A percentile compares a stretch with the other conserved stretches of the same genome.
Conservation (phyloP, 2,888 invertebrate genomes). For the Noctua fimbriata region DNA sequence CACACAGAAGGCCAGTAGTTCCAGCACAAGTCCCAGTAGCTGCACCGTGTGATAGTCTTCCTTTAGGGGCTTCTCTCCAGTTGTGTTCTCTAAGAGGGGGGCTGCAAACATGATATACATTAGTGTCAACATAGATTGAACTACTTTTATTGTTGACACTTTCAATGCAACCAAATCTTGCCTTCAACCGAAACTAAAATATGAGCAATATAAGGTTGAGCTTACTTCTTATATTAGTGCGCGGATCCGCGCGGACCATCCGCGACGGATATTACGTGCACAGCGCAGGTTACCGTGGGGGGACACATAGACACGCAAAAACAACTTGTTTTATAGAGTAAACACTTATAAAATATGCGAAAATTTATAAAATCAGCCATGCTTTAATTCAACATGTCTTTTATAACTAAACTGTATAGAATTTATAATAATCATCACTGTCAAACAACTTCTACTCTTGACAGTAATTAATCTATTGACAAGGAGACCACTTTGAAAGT, state of each 20-base stretch:
- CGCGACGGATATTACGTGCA: background rate
- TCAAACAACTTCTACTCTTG: slow-evolving; percentile 5
- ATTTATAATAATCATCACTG: background rate
- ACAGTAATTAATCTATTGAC: slow-evolving; percentile 13
- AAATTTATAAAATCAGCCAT: background rate
- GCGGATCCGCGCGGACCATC: background rate
- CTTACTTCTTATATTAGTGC: background rate
- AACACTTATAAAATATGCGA: background rate
- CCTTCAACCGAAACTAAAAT: background rate
- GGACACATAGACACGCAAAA: background rate
- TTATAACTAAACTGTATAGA: background rate
- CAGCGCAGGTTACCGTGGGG: background rate
- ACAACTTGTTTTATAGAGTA: background rate
- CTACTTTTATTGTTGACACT: background rate
- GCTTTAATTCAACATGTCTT: background rate
- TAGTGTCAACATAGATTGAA: background rate
- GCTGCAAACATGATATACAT: slow-evolving; percentile 86
- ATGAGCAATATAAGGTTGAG: background rate
- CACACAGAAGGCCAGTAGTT: slow-evolving; percentile 99
- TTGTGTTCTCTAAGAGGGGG: slow-evolving; percentile 98
- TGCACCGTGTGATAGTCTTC: slow-evolving; percentile 99
- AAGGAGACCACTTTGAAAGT: slow-evolving; percentile 20
- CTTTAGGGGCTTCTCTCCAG: slow-evolving; percentile 96
- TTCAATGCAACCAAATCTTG: background rate
- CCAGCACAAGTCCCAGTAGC: slow-evolving; percentile 97